These are phyloP conservation scores for Drosophila pandora DNA, from an alignment of 1,140 invertebrate species.

Conservation along the genomic window DNA sequence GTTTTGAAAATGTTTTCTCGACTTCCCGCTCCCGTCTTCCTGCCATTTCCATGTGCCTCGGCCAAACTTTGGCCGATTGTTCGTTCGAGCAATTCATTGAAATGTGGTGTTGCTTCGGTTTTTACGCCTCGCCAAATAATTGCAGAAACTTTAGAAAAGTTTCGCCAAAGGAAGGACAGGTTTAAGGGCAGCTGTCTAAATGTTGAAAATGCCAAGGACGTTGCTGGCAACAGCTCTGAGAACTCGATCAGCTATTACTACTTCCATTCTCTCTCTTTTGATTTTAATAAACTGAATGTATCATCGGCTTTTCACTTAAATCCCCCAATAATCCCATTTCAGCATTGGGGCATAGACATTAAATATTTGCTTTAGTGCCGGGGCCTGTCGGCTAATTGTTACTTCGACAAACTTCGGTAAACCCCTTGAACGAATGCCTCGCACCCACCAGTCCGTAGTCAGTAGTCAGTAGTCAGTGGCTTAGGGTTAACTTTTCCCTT, in stretches of 20 bases:
- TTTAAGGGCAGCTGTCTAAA: conserved; percentile 26
- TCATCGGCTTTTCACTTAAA: conserved; percentile 8
- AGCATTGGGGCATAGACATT: conserved; percentile 9
- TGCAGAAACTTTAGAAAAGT: conserved; percentile 57
- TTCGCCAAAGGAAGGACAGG: conserved; percentile 1
- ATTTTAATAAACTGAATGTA: conserved; percentile 32
- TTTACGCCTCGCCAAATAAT: conserved; percentile 68
- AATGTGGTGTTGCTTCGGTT: conserved; percentile 58
- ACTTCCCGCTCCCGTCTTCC: conserved; percentile 25
- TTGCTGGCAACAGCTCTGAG: background rate
- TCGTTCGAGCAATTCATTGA: conserved; percentile 27
- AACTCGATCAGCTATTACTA: background rate
- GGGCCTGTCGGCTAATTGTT: conserved; percentile 63
- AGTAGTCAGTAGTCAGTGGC: background rate
- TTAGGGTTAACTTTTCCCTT: conserved; percentile 44
- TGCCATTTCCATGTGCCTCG: conserved; percentile 18
- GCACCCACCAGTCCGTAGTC: background rate
- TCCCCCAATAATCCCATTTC: conserved; percentile 10
- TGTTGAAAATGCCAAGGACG: conserved; percentile 7
- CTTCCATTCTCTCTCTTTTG: background rate
- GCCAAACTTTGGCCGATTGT: background rate
- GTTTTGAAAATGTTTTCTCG: conserved; percentile 52
- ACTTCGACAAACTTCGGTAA: conserved; percentile 56
- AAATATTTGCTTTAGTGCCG: conserved; percentile 43
- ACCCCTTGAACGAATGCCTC: conserved; percentile 11